phyloP scores from a whole-genome alignment of 2,888 invertebrate genomes.

The Phyllotreta cruciferae region DNA sequence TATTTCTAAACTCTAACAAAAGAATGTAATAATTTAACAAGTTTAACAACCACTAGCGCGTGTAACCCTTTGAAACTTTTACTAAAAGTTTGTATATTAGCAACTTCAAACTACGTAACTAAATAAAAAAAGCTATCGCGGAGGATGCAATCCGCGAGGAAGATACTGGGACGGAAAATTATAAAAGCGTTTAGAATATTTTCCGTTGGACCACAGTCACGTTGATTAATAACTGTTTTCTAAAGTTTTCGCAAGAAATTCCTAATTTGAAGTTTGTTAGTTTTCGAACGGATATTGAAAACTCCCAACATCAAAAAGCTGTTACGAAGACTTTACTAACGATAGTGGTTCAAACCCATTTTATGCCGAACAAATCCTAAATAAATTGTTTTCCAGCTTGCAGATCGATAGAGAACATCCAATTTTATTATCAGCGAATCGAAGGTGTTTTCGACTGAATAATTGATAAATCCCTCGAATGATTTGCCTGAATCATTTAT shows the following conservation, averaged over 20 bases:
- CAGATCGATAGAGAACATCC: no score
- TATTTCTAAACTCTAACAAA: neutral
- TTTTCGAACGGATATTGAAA: conserved; percentile 17
- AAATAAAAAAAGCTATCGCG: conserved; percentile 6
- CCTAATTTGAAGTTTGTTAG: conserved; percentile 17
- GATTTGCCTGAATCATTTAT: no score
- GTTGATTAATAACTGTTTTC: conserved; percentile 20
- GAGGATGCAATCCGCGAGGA: neutral
- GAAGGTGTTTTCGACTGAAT: no score
- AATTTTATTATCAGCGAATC: no score
- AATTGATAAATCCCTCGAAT: no score
- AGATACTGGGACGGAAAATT: conserved; percentile 5
- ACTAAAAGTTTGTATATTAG: conserved; percentile 5
- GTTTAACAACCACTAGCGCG: neutral
- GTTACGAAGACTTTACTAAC: conserved; percentile 15
- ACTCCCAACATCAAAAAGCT: conserved; percentile 16
- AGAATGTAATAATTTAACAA: neutral
- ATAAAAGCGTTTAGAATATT: conserved; percentile 10
- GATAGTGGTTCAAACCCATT: conserved; percentile 10
- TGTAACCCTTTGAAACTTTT: conserved; percentile 7
- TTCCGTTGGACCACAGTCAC: conserved; percentile 5
- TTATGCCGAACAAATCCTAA: conserved; percentile 10
- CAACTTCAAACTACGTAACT: neutral
- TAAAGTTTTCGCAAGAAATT: conserved; percentile 10
- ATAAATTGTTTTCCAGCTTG: conserved; percentile 11